Evolutionary conservation across 2,888 invertebrate species (phyloP).

Genomic region (Nebria salina): DNA sequence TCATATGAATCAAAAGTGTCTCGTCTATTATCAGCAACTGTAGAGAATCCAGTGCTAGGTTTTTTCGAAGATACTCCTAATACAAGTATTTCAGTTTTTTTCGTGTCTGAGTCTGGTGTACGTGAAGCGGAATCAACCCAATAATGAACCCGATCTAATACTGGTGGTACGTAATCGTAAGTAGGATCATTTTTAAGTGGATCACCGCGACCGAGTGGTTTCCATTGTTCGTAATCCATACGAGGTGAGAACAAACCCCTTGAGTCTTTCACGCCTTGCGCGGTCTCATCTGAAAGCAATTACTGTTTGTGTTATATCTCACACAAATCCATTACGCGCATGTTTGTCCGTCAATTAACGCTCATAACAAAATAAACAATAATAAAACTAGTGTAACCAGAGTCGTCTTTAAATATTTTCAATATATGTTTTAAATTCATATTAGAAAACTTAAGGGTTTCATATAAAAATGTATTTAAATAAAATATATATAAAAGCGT

Average conservation of each 20-base stretch:
- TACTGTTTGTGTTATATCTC: constrained; percentile 19
- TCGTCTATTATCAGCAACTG: constrained; percentile 57
- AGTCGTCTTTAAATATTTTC: not conserved
- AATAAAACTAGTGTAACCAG: not conserved
- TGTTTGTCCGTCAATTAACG: constrained; percentile 36
- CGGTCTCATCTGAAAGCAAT: constrained; percentile 30
- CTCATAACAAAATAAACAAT: constrained; percentile 21
- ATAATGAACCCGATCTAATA: constrained; percentile 80
- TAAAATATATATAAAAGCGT: no score
- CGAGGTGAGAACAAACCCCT: constrained; percentile 73
- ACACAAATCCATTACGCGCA: constrained; percentile 24
- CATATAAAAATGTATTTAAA: no score
- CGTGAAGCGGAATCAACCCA: constrained; percentile 76
- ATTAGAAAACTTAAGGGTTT: no score
- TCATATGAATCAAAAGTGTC: constrained; percentile 58
- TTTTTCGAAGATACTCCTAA: constrained; percentile 76
- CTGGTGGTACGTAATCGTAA: constrained; percentile 85
- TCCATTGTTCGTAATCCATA: constrained; percentile 87
- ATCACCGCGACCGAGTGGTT: constrained; percentile 83
- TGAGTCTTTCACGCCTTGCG: constrained; percentile 52
- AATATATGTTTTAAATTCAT: not conserved
- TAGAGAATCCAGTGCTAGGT: constrained; percentile 66
- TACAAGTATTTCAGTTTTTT: constrained; percentile 75
- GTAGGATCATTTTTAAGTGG: constrained; percentile 86
- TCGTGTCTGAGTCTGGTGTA: constrained; percentile 65